Evolutionary conservation across 2,113 vertebrate genomes (phyloP).

Genomic region (Sander lucioperca): DNA sequence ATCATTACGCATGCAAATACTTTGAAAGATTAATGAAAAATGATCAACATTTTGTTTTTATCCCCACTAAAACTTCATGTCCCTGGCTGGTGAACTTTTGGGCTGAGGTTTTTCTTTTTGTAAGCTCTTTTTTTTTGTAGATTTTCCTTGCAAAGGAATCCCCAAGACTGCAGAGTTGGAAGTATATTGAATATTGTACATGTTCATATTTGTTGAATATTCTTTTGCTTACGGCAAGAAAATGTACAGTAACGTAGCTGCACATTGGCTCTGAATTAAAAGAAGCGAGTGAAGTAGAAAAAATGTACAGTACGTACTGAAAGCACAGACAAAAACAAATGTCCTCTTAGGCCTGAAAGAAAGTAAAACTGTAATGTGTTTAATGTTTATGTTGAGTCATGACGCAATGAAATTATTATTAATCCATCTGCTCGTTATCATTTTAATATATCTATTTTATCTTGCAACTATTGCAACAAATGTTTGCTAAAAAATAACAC

Average conservation of each 20-base stretch:
- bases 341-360: not conserved
- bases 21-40: not conserved
- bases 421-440: not conserved
- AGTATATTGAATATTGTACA: not conserved
- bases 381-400: not conserved
- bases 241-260: not conserved
- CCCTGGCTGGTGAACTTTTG: no score
- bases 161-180: not conserved
- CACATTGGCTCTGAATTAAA: not conserved
- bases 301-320: not conserved
- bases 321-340: not conserved
- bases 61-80: no score
- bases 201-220: not conserved
- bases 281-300: not conserved
- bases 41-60: no score
- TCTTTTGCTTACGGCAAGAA: not conserved
- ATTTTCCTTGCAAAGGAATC: not conserved
- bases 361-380: not conserved
- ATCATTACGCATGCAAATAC: not conserved
- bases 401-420: no score
- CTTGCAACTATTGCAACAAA: not conserved
- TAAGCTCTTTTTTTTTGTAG: no score
- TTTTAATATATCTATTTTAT: not conserved
- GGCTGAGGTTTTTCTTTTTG: no score
- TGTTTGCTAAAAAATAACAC: not conserved